phyloP scores from a whole-genome alignment of 2,888 invertebrate species.

The Biston betularia region DNA sequence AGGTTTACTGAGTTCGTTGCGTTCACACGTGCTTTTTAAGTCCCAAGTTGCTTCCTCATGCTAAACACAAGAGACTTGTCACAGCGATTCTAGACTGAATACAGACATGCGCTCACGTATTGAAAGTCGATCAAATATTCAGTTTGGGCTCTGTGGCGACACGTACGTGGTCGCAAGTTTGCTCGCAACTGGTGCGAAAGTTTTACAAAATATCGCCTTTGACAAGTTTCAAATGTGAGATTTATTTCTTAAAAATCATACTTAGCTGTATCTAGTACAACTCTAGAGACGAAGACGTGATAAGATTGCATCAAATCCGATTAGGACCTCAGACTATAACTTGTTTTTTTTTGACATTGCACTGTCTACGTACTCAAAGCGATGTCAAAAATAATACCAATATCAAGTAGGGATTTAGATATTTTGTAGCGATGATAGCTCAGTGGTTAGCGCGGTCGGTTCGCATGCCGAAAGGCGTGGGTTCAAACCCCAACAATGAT shows the following conservation, averaged over 20 bases:
- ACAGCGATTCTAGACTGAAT: conserved; percentile 19
- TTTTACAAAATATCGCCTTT: conserved; percentile 17
- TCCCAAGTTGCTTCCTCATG: conserved; percentile 14
- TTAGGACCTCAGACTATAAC: too few species aligned
- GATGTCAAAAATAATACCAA: too few species aligned
- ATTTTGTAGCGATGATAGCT: too few species aligned
- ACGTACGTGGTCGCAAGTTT: conserved; percentile 29
- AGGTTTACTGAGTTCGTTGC: background rate
- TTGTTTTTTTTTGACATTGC: too few species aligned
- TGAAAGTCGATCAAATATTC: conserved; percentile 40
- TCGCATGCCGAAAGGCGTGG: too few species aligned
- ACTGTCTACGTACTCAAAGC: too few species aligned
- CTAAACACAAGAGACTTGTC: conserved; percentile 37
- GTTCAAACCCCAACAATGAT: too few species aligned
- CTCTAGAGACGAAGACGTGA: background rate
- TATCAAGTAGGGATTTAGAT: too few species aligned
- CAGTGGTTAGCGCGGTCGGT: too few species aligned
- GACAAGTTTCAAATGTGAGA: conserved; percentile 19
- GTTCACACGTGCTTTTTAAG: background rate
- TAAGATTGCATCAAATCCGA: background rate
- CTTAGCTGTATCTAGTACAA: background rate
- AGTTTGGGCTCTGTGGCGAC: conserved; percentile 23
- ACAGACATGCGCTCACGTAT: conserved; percentile 22
- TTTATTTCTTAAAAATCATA: conserved; percentile 12
- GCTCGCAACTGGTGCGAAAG: conserved; percentile 36